These are phyloP conservation scores for Catamblyrhynchus diadema DNA, from an alignment of 2,797 vertebrate species.

Conservation along the genomic window DNA sequence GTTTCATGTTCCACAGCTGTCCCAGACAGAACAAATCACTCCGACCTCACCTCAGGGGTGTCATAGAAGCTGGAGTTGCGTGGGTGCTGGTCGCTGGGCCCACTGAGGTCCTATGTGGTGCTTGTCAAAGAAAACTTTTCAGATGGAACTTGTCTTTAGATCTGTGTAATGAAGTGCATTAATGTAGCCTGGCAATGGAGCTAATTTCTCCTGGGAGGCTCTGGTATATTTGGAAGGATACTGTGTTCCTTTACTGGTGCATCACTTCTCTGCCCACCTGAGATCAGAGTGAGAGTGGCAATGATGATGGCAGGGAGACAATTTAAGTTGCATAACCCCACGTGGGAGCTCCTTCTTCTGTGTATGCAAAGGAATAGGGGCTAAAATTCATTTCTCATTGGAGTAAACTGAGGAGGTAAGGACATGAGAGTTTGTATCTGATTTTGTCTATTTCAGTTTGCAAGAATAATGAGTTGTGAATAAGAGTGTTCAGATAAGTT, in stretches of 20 bases:
- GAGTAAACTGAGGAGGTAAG: neutral
- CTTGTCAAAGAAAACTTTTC: neutral
- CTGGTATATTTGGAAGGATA: neutral
- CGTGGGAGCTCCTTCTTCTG: neutral
- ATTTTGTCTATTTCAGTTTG: neutral
- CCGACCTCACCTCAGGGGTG: neutral
- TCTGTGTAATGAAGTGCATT: neutral
- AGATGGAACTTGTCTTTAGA: neutral
- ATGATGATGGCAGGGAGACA: neutral
- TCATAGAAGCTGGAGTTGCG: neutral
- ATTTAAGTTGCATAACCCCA: neutral
- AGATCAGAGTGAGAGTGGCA: neutral
- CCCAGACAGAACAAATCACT: neutral
- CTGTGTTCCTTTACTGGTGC: neutral
- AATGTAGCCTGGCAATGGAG: neutral
- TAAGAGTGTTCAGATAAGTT: neutral
- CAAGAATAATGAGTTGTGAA: neutral
- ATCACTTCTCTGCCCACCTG: rapidly evolving
- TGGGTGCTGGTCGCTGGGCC: neutral
- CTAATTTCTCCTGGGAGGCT: neutral
- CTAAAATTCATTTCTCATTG: neutral
- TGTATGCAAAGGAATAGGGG: neutral
- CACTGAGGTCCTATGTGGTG: neutral
- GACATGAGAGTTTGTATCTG: neutral
- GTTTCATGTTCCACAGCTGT: neutral